Conservation (phyloP, 2,888 invertebrate genomes). For the Pyrochroa serraticornis region DNA sequence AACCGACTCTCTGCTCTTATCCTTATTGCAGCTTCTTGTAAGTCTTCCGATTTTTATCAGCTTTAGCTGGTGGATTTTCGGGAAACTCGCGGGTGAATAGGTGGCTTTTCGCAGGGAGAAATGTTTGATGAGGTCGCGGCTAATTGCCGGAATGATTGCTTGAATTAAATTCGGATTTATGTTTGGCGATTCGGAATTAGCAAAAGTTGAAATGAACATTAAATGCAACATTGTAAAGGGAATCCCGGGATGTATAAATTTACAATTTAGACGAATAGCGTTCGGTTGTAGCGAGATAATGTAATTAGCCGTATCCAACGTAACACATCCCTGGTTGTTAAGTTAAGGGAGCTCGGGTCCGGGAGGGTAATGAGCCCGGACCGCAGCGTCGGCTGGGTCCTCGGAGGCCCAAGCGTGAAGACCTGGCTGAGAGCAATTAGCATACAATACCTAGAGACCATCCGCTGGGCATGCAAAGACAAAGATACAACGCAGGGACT, state of each 20-base stretch:
- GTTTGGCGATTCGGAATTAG: conserved; percentile 23
- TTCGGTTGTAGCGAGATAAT: conserved; percentile 48
- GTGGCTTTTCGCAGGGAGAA: too few species aligned
- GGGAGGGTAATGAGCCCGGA: conserved; percentile 47
- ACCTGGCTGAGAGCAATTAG: conserved; percentile 48
- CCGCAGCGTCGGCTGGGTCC: conserved; percentile 43
- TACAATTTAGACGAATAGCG: conserved; percentile 45
- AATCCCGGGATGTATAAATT: conserved; percentile 44
- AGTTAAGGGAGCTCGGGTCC: conserved; percentile 43
- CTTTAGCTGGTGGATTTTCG: too few species aligned
- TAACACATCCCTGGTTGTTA: conserved; percentile 51
- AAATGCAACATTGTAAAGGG: conserved; percentile 36
- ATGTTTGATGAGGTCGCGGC: too few species aligned
- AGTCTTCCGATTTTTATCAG: too few species aligned
- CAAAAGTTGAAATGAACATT: conserved; percentile 41
- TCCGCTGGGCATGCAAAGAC: conserved; percentile 31
- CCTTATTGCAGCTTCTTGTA: too few species aligned
- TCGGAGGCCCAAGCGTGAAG: conserved; percentile 42
- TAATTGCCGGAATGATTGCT: too few species aligned
- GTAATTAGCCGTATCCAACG: conserved; percentile 51
- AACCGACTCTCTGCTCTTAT: too few species aligned
- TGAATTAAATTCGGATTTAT: conserved; percentile 14
- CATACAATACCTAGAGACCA: conserved; percentile 48
- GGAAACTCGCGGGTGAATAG: too few species aligned
- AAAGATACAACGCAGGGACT: conserved; percentile 19